Evolutionary conservation across 2,797 vertebrate species (phyloP), one percentile per base, ranked within the genome.

Genomic region (Vireo griseus): DNA sequence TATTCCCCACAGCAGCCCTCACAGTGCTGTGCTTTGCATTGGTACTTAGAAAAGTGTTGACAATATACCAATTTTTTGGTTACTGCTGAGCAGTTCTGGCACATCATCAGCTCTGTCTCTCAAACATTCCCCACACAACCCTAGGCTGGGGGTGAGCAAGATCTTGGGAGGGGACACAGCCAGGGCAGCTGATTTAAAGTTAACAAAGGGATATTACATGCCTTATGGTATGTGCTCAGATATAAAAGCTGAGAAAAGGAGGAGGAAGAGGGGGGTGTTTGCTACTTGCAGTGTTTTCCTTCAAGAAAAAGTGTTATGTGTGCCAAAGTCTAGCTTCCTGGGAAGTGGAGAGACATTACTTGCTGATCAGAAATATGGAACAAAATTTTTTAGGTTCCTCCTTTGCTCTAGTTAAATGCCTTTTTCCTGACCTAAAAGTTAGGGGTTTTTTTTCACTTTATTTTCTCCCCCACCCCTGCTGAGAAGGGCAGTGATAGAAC

Each of bases 181-280:
- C n/a, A 57, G 44, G 37, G 33, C n/a, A 45, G 11, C 9, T 57
- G 57, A 69, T 51, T 61, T 57, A 69, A 44, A 25, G 16, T 51
- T 20, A 22, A 11, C 19, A 25, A 25, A 28, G 13, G 13, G 9
- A 19, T 25, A 37, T 33, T 62, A n/a, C 22, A 44, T 39, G 37
- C 5, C 37, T 21, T 26, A 69, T 44, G 44, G 16, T 20, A 69
- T 39, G 5, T 69, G 28, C 19, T 82, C 28, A 39, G 11, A 21
- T 21, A 50, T 25, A n/a, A 39, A 76, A 75, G 22, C 20, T 31
- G 29, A 25, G 35, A 20, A 55, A 37, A 50, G 19, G 5, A 68
- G 5, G 13, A 61, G 13, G 9, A 45, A 52, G 25, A 31, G 22
- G 3, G 2, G 3, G 3, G 0, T 29, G 11, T 29, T 68, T 25